Percentiles rank a stretch among this genome's conserved stretches.
phyloP scores from a whole-genome alignment of 2,797 vertebrate species.

The Gymnoscopelus braueri region DNA sequence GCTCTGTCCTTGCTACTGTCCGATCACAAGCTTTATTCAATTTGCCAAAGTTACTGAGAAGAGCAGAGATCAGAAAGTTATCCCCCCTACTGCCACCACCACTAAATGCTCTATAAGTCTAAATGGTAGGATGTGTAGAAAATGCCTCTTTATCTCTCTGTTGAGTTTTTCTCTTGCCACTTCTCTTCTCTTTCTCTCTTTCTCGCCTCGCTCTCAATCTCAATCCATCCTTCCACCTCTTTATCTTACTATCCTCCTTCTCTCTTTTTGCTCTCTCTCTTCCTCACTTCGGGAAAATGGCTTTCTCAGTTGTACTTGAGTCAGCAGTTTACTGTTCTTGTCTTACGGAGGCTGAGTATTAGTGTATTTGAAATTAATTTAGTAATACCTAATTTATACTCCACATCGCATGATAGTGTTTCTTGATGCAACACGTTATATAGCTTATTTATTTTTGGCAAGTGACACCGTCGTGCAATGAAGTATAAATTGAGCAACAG shows the following conservation, averaged over 20 bases:
- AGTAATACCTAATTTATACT: too few species aligned
- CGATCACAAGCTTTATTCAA: constrained; percentile 12
- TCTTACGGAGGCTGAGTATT: neutral
- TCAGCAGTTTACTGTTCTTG: neutral
- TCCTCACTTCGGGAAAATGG: neutral
- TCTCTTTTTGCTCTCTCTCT: neutral
- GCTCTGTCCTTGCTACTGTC: neutral
- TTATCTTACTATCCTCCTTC: neutral
- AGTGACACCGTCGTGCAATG: too few species aligned
- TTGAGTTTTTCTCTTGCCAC: too few species aligned
- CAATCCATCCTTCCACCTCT: too few species aligned
- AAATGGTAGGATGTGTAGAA: neutral
- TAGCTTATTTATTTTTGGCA: too few species aligned
- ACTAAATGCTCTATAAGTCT: neutral
- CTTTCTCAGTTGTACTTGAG: neutral
- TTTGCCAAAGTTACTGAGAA: constrained; percentile 15
- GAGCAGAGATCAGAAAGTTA: neutral
- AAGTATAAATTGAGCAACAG: too few species aligned
- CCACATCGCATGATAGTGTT: too few species aligned
- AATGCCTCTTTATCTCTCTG: neutral
- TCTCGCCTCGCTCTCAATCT: neutral
- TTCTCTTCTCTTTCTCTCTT: neutral
- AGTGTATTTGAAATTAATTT: too few species aligned
- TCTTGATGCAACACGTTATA: too few species aligned
- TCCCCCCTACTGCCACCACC: neutral